Percentiles rank a stretch among this genome's conserved stretches.
These are phyloP conservation scores for Pyrochroa serraticornis DNA, from an alignment of 2,888 invertebrate species.

Conservation along the genomic window DNA sequence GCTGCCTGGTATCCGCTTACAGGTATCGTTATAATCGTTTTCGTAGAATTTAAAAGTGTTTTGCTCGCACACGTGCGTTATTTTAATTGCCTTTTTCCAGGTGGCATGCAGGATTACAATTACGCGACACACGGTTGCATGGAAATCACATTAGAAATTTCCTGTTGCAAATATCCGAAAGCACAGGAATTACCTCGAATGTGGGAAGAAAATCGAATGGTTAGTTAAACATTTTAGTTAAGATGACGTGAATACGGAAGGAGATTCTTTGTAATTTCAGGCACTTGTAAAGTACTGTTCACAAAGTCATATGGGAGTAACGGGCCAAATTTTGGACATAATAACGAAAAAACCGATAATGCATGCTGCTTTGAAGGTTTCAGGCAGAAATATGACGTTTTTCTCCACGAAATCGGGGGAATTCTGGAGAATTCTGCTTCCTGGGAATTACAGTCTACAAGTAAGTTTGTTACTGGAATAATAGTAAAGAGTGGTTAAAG, in stretches of 20 bases:
- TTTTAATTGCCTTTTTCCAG: constrained; percentile 42
- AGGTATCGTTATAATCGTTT: constrained; percentile 53
- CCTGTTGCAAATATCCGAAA: constrained; percentile 71
- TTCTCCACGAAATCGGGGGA: constrained; percentile 64
- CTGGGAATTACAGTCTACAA: constrained; percentile 65
- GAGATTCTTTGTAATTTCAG: constrained; percentile 50
- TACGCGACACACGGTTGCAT: constrained; percentile 69
- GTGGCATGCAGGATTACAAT: constrained; percentile 73
- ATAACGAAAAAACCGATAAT: constrained; percentile 58
- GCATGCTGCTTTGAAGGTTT: constrained; percentile 61
- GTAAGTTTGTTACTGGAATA: constrained; percentile 44
- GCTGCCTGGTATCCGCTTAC: constrained; percentile 67
- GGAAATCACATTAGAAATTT: constrained; percentile 71
- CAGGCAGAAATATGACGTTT: constrained; percentile 65
- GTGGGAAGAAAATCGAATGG: constrained; percentile 67
- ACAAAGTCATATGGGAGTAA: constrained; percentile 65
- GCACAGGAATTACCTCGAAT: constrained; percentile 58
- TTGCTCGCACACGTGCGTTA: constrained; percentile 4
- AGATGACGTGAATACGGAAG: too few species aligned
- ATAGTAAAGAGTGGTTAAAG: too few species aligned
- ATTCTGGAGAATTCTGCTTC: constrained; percentile 69
- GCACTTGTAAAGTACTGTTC: constrained; percentile 62
- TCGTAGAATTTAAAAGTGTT: constrained; percentile 35
- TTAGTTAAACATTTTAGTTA: constrained; percentile 35
- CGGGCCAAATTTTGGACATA: constrained; percentile 63